Evolutionary conservation across 2,113 vertebrate genomes (phyloP), one percentile per base, ranked within the genome.

Genomic region (Grammomys dolichurus): DNA sequence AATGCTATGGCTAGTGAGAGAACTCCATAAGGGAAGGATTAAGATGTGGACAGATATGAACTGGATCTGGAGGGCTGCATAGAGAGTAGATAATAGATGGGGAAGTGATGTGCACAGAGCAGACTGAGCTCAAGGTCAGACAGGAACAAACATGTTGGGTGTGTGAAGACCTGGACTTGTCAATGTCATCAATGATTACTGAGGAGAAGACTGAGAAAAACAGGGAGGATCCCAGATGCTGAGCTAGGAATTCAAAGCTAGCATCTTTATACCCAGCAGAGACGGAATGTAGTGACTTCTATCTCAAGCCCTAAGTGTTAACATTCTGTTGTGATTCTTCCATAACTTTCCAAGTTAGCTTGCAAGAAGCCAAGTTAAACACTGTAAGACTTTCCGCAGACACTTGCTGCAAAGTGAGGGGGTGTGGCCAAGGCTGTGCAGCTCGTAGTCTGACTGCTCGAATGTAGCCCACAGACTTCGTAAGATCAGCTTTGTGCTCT

Each of bases 41-140:
- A 96, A 70, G 12, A 77, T 56, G 75, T 17, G 14, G 73, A 95
- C 77, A 54, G 91, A 58, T 72, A 43, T 84, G 87, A 88, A 11
- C 40, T 92, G 87, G 60, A 51, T 20, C 8, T 65, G 54, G 54
- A 89, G 12, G 17, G 20, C 43, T 63, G 36, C 28, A 40, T 56
- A 73, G 81, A 82, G 76, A 90, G 60, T 70, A 84, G 58, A 20
- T 54, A 69, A 93, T 26, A 10, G 13, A 78, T 33, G 51, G 31
- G 22, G 33, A 82, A 89, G 46, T 31, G 77, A 46, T 75, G 76
- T 26, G 1, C 36, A 24, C 33, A 46, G 40, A 40, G 51, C 14
- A 36, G 33, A 31, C 46, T 1, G 31, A 82, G 22, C 54, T 26
- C 43, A 93, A 72, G 31, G 46, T 28, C n/a, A 86, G 60, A 69